These are phyloP conservation scores for Triplophysa dalaica DNA, from an alignment of 2,113 vertebrate genomes.

Conservation along the genomic window DNA sequence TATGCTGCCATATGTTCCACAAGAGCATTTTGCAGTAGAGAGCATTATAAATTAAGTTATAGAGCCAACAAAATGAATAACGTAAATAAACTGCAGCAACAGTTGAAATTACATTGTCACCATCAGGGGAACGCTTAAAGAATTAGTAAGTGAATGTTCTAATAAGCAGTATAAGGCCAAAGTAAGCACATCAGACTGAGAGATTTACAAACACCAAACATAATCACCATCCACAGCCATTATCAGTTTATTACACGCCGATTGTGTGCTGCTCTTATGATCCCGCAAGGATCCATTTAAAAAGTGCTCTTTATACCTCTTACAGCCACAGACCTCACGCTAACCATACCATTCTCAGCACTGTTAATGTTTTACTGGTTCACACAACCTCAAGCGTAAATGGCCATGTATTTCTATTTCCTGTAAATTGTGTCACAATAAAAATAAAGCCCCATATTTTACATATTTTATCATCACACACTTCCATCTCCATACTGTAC, in stretches of 20 bases:
- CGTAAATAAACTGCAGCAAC: background rate
- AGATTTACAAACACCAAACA: background rate
- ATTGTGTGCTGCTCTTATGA: conserved; percentile 12
- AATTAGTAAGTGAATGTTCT: conserved; percentile 7
- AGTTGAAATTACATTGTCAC: background rate
- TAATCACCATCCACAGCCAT: conserved; percentile 27
- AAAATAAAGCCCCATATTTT: conserved; percentile 37
- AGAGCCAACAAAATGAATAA: background rate
- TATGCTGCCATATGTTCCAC: background rate
- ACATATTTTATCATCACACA: background rate
- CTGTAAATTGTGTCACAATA: conserved; percentile 43
- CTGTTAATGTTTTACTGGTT: conserved; percentile 21
- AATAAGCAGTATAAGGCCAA: conserved; percentile 14
- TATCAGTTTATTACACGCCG: conserved; percentile 17
- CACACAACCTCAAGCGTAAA: conserved; percentile 35
- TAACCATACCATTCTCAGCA: conserved; percentile 26
- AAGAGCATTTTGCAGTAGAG: background rate
- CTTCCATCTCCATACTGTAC: background rate
- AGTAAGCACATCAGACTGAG: background rate
- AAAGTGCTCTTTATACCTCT: conserved; percentile 7
- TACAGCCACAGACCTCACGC: background rate
- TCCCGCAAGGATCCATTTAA: conserved; percentile 18
- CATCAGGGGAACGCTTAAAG: background rate
- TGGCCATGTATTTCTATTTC: conserved; percentile 42
- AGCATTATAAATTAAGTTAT: background rate